These are phyloP conservation scores for Bombus vancouverensis DNA, from an alignment of 1,140 invertebrate species.

Conservation along the genomic window DNA sequence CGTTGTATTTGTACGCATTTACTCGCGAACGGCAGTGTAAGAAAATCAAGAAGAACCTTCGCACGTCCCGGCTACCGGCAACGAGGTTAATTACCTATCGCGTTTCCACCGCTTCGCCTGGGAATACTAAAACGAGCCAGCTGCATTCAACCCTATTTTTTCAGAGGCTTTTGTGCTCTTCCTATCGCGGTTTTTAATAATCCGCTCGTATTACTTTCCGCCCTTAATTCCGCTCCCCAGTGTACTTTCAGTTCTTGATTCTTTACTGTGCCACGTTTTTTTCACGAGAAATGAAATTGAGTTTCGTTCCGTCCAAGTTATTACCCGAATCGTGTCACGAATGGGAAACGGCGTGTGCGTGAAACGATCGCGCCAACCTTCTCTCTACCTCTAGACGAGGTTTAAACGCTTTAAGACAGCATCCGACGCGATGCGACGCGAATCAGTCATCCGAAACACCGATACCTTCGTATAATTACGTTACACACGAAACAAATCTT, in stretches of 20 bases:
- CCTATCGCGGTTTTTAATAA: conserved; percentile 38
- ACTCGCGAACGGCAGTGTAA: conserved; percentile 30
- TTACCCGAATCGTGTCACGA: conserved; percentile 9
- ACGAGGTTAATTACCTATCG: conserved; percentile 63
- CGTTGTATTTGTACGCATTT: conserved; percentile 23
- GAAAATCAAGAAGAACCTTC: conserved; percentile 54
- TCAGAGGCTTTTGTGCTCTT: neutral
- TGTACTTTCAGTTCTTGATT: conserved; percentile 2
- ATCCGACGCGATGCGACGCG: neutral
- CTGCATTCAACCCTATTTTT: conserved; percentile 14
- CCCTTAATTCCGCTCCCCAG: conserved; percentile 15
- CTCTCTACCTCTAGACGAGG: neutral
- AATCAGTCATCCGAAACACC: neutral
- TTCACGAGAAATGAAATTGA: conserved; percentile 20
- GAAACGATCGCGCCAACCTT: neutral
- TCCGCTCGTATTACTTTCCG: conserved; percentile 4
- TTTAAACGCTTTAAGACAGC: neutral
- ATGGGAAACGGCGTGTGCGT: conserved; percentile 11
- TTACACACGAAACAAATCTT: neutral
- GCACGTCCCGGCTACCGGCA: conserved; percentile 28
- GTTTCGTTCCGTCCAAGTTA: conserved; percentile 10
- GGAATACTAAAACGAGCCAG: conserved; percentile 28
- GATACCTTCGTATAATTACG: neutral
- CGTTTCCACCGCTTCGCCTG: conserved; percentile 16
- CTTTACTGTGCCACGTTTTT: neutral